Evolutionary conservation across 2,797 vertebrate species (phyloP).

Genomic region (Enteromius unitaeniatus): DNA sequence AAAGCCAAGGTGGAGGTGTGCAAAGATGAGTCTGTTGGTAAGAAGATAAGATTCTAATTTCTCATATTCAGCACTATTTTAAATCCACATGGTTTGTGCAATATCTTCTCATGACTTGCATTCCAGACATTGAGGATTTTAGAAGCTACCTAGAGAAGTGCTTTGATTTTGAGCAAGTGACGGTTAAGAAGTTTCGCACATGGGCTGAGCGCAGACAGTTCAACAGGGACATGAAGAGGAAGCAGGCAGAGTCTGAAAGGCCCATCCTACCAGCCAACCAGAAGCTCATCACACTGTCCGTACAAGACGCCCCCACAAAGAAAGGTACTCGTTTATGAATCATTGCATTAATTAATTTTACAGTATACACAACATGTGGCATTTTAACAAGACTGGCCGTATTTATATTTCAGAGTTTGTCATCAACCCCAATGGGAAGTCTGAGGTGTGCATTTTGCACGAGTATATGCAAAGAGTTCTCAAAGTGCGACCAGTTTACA

Average conservation of each 20-base stretch:
- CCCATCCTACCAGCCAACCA: constrained; percentile 98
- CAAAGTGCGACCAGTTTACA: constrained; percentile 99
- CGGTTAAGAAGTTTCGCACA: constrained; percentile 96
- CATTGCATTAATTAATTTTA: background rate
- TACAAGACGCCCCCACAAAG: constrained; percentile 96
- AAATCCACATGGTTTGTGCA: background rate
- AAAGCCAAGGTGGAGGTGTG: constrained; percentile 99
- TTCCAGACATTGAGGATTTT: constrained; percentile 92
- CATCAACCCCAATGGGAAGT: constrained; percentile 99
- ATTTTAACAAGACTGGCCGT: background rate
- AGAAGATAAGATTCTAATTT: constrained; percentile 47
- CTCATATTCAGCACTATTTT: too few species aligned
- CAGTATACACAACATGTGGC: background rate
- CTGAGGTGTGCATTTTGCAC: constrained; percentile 98
- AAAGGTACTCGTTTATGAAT: constrained; percentile 82
- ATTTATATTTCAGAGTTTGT: constrained; percentile 87
- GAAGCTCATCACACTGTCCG: constrained; percentile 97
- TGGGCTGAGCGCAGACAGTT: constrained; percentile 98
- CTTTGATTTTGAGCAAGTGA: constrained; percentile 99
- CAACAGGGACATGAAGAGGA: constrained; percentile 97
- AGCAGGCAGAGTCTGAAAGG: constrained; percentile 94
- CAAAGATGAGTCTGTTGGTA: constrained; percentile 98
- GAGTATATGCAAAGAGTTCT: constrained; percentile 99
- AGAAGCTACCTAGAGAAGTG: constrained; percentile 91
- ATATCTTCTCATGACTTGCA: constrained; percentile 29